These are phyloP conservation scores for Ophraella communa DNA, from an alignment of 2,888 invertebrate genomes.

Conservation along the genomic window DNA sequence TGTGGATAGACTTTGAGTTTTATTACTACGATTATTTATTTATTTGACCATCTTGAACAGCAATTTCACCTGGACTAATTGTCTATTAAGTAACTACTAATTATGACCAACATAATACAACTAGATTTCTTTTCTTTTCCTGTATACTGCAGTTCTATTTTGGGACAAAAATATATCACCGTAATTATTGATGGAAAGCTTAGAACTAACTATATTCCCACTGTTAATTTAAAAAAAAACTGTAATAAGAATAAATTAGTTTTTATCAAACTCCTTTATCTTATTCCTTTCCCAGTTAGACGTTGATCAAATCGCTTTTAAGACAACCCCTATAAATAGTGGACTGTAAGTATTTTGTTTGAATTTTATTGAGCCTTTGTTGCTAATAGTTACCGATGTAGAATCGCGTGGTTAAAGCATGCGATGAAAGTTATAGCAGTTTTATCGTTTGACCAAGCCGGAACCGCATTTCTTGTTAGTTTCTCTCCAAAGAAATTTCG, in stretches of 20 bases:
- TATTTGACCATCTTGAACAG: too few relatives aligned
- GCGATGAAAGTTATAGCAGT: conserved; percentile 20
- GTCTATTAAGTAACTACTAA: too few relatives aligned
- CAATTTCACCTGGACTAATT: too few relatives aligned
- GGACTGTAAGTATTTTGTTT: conserved; percentile 21
- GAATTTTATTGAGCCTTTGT: conserved; percentile 33
- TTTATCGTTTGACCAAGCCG: background rate
- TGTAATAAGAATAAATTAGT: background rate
- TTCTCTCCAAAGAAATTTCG: background rate
- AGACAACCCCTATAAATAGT: background rate
- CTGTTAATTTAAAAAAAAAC: background rate
- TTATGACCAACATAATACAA: too few relatives aligned
- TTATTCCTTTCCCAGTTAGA: background rate
- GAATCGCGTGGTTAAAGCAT: conserved; percentile 24
- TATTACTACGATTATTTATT: too few relatives aligned
- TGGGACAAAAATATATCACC: background rate
- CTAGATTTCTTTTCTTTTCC: background rate
- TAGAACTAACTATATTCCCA: background rate
- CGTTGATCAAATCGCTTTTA: background rate
- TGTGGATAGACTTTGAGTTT: too few relatives aligned
- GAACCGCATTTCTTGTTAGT: background rate
- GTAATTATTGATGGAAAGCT: background rate
- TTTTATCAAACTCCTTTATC: background rate
- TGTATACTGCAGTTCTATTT: background rate
- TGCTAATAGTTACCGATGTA: conserved; percentile 24